phyloP scores from a whole-genome alignment of 2,113 vertebrate species.

The Pantherophis guttatus region DNA sequence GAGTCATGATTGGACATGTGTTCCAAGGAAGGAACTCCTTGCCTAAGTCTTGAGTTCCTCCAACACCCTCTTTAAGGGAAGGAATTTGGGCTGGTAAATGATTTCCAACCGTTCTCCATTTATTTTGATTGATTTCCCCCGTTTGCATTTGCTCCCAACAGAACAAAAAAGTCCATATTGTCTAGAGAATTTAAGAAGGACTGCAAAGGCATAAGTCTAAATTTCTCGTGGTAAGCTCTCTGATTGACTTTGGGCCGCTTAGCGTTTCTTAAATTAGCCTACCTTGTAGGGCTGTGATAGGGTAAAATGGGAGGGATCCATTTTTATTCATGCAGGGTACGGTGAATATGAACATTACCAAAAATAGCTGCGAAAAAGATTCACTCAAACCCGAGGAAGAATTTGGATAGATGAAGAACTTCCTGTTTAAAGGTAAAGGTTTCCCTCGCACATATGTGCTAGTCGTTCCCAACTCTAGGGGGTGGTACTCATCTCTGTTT shows the following conservation, averaged over 20 bases:
- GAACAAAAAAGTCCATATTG: background rate
- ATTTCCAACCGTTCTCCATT: background rate
- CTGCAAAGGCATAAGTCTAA: background rate
- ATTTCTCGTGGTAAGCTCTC: background rate
- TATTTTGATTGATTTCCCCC: background rate
- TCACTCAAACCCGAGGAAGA: background rate
- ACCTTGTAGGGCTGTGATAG: background rate
- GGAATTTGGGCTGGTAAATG: background rate
- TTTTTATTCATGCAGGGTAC: background rate
- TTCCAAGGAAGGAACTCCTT: conserved; percentile 40
- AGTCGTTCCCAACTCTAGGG: too few species aligned
- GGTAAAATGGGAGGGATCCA: background rate
- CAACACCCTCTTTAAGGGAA: conserved; percentile 25
- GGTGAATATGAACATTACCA: background rate
- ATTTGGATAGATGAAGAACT: background rate
- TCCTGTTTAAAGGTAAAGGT: background rate
- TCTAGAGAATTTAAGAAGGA: background rate
- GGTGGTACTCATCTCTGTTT: too few species aligned
- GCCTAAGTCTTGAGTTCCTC: background rate
- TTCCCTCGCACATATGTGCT: too few species aligned
- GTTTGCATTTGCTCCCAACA: background rate
- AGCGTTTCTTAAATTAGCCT: background rate
- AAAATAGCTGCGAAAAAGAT: background rate
- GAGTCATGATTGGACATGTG: conserved; percentile 38
- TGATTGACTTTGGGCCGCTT: too few species aligned